Evolutionary conservation across 2,888 invertebrate species (phyloP).

Genomic region (Terebella lapidaria): DNA sequence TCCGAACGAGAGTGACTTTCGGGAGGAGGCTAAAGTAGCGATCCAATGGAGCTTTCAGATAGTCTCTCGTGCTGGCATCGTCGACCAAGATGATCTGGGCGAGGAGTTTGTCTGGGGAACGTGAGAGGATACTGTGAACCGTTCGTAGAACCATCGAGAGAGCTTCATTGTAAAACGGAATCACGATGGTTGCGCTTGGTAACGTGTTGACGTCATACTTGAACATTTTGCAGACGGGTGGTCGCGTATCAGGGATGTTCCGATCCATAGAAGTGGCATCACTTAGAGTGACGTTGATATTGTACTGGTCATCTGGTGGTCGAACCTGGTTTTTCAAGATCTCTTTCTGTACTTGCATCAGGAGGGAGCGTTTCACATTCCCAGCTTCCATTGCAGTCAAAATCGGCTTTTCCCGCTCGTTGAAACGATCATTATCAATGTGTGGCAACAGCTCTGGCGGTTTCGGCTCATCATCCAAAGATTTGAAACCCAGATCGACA

Average conservation of each 20-base stretch:
- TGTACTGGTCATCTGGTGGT: slow-evolving; percentile 12
- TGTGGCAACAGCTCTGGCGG: no score
- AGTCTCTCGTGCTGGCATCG: slow-evolving; percentile 19
- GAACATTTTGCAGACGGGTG: slow-evolving; percentile 16
- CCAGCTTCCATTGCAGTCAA: slow-evolving; percentile 1
- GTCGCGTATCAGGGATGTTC: slow-evolving; percentile 23
- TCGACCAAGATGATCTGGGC: slow-evolving; percentile 25
- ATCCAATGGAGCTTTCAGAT: slow-evolving; percentile 18
- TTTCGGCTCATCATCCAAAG: no score
- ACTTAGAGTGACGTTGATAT: slow-evolving; percentile 28
- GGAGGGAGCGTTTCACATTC: neutral
- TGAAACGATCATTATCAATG: no score
- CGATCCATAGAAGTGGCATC: slow-evolving; percentile 26
- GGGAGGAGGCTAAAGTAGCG: slow-evolving; percentile 22
- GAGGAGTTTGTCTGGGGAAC: slow-evolving; percentile 21
- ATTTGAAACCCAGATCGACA: no score
- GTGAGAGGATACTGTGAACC: slow-evolving; percentile 27
- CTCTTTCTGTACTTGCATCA: neutral
- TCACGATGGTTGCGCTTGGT: slow-evolving; percentile 25
- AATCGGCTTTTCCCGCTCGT: no score
- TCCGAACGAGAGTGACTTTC: slow-evolving; percentile 24
- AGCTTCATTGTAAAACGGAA: slow-evolving; percentile 27
- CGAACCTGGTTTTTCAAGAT: neutral
- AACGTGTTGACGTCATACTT: slow-evolving; percentile 16
- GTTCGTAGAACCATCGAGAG: slow-evolving; percentile 28